phyloP scores from a whole-genome alignment of 2,113 vertebrate species.

The Pyrgilauda ruficollis region DNA sequence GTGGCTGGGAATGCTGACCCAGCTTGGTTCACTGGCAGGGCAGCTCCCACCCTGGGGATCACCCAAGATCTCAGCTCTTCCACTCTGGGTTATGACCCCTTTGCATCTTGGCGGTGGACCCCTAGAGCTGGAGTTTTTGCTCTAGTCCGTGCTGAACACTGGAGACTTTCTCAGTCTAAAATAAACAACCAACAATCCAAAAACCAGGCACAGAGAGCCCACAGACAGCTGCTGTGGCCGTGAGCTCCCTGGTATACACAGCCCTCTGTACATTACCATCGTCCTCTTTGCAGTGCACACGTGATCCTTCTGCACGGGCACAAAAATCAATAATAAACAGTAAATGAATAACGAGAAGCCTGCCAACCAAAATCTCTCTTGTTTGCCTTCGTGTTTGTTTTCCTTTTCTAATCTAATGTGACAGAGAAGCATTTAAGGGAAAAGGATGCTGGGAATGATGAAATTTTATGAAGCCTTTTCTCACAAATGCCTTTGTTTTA shows the following conservation, averaged over 20 bases:
- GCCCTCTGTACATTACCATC: neutral
- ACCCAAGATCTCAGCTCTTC: neutral
- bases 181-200: neutral
- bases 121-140: neutral
- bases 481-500: neutral
- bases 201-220: neutral
- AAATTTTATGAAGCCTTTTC: neutral
- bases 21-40: neutral
- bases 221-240: neutral
- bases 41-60: neutral
- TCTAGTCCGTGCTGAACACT: neutral
- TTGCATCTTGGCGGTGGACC: neutral
- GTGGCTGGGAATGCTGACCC: neutral
- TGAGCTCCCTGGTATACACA: neutral
- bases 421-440: neutral
- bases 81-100: accelerated
- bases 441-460: neutral
- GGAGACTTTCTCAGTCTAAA: neutral
- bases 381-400: neutral
- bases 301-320: neutral
- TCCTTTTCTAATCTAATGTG: neutral
- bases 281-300: neutral
- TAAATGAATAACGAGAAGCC: conserved; percentile 12
- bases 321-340: conserved; percentile 42
- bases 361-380: neutral